Evolutionary conservation across 2,797 vertebrate species (phyloP), one percentile per base, ranked within the genome.

Genomic region (Pseudocheirus occidentalis): DNA sequence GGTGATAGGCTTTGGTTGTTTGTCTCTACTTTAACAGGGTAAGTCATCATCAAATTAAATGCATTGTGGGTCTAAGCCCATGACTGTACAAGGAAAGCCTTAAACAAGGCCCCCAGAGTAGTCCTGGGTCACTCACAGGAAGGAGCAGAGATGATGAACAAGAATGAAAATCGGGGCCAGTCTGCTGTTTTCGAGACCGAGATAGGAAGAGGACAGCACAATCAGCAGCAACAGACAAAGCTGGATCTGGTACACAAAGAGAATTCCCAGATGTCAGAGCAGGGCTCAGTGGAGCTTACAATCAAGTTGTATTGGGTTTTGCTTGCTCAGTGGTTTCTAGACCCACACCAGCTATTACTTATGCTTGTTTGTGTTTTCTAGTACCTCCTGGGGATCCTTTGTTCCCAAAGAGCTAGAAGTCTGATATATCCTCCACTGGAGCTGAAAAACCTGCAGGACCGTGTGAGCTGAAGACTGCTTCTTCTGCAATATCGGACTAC

Each of bases 241-340:
- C 73, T 81, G 73, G n/a, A 81, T 81, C 73, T 81, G 73, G 73
- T 46, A 46, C 73, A 81, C 73, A 81, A 81, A 46, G 40, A 81
- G 73, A 81, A 81, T 46, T 46, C 73, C 18, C 73, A 81, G n/a
- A 81, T 81, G 40, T 46, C 73, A 81, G n/a, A 81, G 73, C 73
- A 46, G 73, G 73, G 73, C 27, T 81, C 73, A 81, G n/a, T 81
- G 73, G 40, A 81, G 73, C 73, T 81, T 81, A 46, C 73, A 81
- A 46, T 81, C 40, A 81, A 81, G 73, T 81, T 81, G 73, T 46
- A 81, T 81, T 46, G 73, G 73, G 66, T 46, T 81, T 81, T 81
- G 73, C 73, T 81, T 81, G 73, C 73, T 81, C 73, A 81, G 73
- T 81, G 73, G 73, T 81, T 81, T 81, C 73, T 46, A 46, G 73